phyloP scores from a whole-genome alignment of 2,797 vertebrate species.

The Smutsia temminckii region DNA sequence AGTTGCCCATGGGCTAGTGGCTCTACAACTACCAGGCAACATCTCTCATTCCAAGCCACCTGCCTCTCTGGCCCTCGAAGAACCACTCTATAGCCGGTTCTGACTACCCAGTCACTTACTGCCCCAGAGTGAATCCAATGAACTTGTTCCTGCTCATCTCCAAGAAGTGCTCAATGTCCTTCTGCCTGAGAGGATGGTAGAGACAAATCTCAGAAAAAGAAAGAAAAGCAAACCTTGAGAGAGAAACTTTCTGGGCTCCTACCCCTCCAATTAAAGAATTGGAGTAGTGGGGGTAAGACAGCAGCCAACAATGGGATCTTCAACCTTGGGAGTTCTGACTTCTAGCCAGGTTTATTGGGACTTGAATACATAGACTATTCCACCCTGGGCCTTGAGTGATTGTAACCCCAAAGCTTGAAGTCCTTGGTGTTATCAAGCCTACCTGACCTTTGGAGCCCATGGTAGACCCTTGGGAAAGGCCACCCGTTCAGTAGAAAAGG shows the following conservation, averaged over 20 bases:
- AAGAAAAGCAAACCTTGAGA: constrained; percentile 63
- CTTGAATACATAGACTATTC: background rate
- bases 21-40: background rate
- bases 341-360: background rate
- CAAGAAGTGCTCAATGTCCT: constrained; percentile 97
- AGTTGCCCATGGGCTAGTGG: background rate
- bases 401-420: background rate
- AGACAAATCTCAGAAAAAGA: constrained; percentile 24
- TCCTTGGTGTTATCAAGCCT: constrained; percentile 14
- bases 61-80: background rate
- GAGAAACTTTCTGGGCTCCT: background rate
- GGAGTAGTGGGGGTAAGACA: background rate
- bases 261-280: background rate
- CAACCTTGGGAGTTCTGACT: background rate
- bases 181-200: constrained; percentile 89
- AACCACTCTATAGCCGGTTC: background rate
- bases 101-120: constrained; percentile 87
- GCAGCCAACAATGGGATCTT: background rate
- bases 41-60: background rate
- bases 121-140: constrained; percentile 97
- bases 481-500: constrained; percentile 89
- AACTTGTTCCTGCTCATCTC: constrained; percentile 98
- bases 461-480: constrained; percentile 97
- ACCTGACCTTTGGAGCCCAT: constrained; percentile 99
- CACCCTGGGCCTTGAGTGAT: background rate